These are phyloP conservation scores for Argyrosomus japonicus DNA, from an alignment of 2,113 vertebrate species.

Conservation along the genomic window DNA sequence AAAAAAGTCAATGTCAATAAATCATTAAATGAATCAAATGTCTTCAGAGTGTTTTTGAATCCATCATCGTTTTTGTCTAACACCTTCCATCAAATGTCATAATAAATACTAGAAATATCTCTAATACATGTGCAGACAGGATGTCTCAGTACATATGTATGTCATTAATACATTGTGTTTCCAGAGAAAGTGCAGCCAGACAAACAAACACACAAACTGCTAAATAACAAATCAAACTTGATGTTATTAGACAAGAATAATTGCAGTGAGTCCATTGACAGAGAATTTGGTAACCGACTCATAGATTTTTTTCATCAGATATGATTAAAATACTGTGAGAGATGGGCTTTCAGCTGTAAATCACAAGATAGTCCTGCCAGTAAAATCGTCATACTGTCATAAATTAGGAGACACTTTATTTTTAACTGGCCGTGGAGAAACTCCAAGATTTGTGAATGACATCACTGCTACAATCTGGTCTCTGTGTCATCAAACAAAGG, in stretches of 20 bases:
- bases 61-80: not conserved
- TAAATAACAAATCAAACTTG: too few species aligned
- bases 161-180: not conserved
- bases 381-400: not conserved
- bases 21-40: conserved; percentile 78
- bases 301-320: not conserved
- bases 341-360: not conserved
- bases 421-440: not conserved
- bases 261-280: not conserved
- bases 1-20: conserved; percentile 85
- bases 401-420: not conserved
- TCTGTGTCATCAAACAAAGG: conserved; percentile 10
- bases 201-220: not conserved
- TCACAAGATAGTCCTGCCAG: not conserved
- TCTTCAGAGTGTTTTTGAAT: conserved; percentile 56
- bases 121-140: not conserved
- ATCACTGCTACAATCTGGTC: not conserved
- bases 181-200: not conserved
- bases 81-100: not conserved
- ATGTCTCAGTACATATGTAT: not conserved
- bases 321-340: not conserved
- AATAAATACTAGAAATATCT: not conserved
- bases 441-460: not conserved
- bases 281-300: not conserved
- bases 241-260: not conserved